phyloP scores from a whole-genome alignment of 2,888 invertebrate species.

The Thecophora atra region DNA sequence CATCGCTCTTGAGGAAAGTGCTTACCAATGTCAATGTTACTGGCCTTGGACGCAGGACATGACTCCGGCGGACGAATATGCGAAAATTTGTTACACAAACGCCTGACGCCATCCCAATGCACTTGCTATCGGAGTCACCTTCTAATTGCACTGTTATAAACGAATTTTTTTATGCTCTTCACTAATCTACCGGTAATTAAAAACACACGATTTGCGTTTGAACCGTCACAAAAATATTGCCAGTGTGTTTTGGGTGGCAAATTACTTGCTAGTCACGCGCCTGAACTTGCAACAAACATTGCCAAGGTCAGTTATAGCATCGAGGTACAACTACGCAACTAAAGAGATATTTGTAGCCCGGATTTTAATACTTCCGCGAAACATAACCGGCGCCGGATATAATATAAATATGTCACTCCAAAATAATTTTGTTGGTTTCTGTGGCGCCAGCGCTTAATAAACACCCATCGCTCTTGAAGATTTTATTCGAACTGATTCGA shows the following conservation, averaged over 20 bases:
- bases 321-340: constrained; percentile 47
- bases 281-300: constrained; percentile 16
- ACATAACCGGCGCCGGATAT: too few species aligned
- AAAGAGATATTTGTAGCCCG: constrained; percentile 34
- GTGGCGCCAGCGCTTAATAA: too few species aligned
- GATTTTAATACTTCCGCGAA: too few species aligned
- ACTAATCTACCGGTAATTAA: neutral
- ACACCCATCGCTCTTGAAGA: too few species aligned
- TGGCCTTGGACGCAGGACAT: constrained; percentile 62
- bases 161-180: neutral
- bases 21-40: constrained; percentile 49
- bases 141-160: neutral
- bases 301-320: constrained; percentile 38
- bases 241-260: constrained; percentile 25
- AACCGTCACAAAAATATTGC: neutral
- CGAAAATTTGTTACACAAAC: constrained; percentile 72
- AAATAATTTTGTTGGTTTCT: too few species aligned
- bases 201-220: neutral
- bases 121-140: neutral
- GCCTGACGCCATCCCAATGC: constrained; percentile 69
- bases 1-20: constrained; percentile 12
- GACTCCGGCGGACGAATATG: constrained; percentile 67
- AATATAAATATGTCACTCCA: too few species aligned
- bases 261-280: constrained; percentile 29
- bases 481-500: too few species aligned